These are phyloP conservation scores for Magallana ariakensis DNA, from an alignment of 1,140 invertebrate genomes.

Conservation along the genomic window DNA sequence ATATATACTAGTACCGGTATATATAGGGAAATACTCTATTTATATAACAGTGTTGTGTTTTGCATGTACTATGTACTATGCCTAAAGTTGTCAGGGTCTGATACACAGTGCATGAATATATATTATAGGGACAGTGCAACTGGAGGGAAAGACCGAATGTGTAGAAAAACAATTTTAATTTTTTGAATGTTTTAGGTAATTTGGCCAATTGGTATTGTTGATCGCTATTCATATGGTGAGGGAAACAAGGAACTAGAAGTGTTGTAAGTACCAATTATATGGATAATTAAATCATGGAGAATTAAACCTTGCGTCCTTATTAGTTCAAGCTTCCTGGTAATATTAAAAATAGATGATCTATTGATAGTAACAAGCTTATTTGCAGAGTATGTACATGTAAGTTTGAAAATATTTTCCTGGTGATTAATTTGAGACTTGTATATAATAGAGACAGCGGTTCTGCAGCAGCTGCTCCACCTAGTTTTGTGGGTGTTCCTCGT, in stretches of 20 bases:
- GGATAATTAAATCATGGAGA: neutral
- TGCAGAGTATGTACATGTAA: neutral
- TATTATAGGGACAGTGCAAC: no score
- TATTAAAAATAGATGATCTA: neutral
- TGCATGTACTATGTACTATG: no score
- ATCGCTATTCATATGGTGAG: slow-evolving; percentile 26
- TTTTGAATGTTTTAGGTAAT: neutral
- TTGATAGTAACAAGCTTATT: no score
- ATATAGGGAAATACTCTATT: no score
- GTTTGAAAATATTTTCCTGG: neutral
- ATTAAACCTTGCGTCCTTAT: neutral
- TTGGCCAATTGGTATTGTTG: slow-evolving; percentile 16
- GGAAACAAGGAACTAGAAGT: slow-evolving; percentile 13
- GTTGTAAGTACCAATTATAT: slow-evolving; percentile 9
- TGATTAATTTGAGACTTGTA: neutral
- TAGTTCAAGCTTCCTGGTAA: neutral
- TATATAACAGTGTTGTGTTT: no score
- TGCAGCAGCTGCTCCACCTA: neutral
- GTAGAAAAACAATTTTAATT: no score
- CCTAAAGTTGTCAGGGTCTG: no score
- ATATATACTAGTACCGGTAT: no score
- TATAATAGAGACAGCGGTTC: neutral
- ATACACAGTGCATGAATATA: no score
- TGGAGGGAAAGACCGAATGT: no score
- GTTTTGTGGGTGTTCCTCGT: neutral